Evolutionary conservation across 2,888 invertebrate genomes (phyloP), one percentile per base, ranked within the genome.

Genomic region (Rhingia campestris): DNA sequence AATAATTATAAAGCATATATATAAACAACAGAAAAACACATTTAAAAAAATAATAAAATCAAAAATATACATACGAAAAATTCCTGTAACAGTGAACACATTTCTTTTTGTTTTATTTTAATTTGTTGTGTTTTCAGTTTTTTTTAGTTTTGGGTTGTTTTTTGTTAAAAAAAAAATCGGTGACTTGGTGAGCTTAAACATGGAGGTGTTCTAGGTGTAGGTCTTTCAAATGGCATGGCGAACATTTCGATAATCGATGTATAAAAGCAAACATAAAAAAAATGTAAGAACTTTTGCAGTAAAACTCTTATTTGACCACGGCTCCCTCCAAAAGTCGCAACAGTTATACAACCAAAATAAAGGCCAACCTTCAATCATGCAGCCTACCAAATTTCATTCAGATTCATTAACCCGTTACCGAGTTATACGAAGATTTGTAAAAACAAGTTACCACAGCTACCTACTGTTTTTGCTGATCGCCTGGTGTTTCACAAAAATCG

Each of bases 1-100:
- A 73, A 79, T 53, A 73, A 76, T 74, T 64, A 74, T 80, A 67
- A 61, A 61, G 12, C 10, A 9, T 45, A 10, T 12, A 45, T 61
- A 61, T 73, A 63, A 45, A 39, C 49, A 51, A 14, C 37, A 61
- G 54, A 74, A 80, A 37, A 61, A 58, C 59, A 59, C 4, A 63
- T 69, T 22, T 59, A 77, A 69, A 74, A 73, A 64, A 79, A 79
- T 74, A 80, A 84, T 51, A 35, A 9, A 73, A 84, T 79, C 74
- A 47, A 82, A 81, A 81, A 72, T 37, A 77, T 67, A 74, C 39
- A 75, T 69, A 84, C 22, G 22, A 22, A 64, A 75, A 84, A 70
- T 70, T 80, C 73, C 80, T 75, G 80, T 84, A 84, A 84, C 84
- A 84, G 80, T 84, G 84, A 84, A 66, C 41, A 47, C 30, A 33